Conservation (phyloP, 2,888 invertebrate genomes). For the Cheilosia urbana region DNA sequence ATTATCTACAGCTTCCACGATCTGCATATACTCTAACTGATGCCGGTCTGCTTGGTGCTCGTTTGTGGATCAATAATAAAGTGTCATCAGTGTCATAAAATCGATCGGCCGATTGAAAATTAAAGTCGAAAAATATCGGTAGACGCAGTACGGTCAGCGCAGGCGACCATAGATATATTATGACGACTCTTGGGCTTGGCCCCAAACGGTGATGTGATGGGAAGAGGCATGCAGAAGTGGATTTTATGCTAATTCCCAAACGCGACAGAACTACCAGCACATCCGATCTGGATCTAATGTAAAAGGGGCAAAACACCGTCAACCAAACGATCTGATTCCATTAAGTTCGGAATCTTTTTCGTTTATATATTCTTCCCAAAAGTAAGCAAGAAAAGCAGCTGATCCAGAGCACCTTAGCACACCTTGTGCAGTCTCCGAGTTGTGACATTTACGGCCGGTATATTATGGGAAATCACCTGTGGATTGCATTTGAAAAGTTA, state of each 20-base stretch:
- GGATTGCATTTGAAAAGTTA: conserved; percentile 70
- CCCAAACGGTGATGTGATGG: conserved; percentile 35
- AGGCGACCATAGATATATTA: neutral
- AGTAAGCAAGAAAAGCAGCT: conserved; percentile 33
- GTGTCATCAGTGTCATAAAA: conserved; percentile 75
- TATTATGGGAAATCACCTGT: conserved; percentile 71
- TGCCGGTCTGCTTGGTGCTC: conserved; percentile 55
- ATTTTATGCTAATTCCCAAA: conserved; percentile 70
- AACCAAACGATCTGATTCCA: conserved; percentile 72
- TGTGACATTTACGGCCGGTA: conserved; percentile 70
- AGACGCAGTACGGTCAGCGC: conserved; percentile 14
- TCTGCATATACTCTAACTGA: conserved; percentile 58
- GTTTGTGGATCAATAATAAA: conserved; percentile 73
- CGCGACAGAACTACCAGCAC: conserved; percentile 24
- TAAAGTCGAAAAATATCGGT: conserved; percentile 56
- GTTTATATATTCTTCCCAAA: neutral
- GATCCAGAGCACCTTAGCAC: conserved; percentile 34
- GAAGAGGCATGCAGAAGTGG: conserved; percentile 62
- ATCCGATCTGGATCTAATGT: conserved; percentile 67
- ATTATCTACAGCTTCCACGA: conserved; percentile 68
- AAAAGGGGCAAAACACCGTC: conserved; percentile 18
- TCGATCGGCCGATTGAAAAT: conserved; percentile 72
- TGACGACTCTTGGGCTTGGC: conserved; percentile 51
- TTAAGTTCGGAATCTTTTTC: conserved; percentile 56
- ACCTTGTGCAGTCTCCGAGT: conserved; percentile 64